phyloP scores from a whole-genome alignment of 1,140 invertebrate genomes.

The Coptotermes formosanus region DNA sequence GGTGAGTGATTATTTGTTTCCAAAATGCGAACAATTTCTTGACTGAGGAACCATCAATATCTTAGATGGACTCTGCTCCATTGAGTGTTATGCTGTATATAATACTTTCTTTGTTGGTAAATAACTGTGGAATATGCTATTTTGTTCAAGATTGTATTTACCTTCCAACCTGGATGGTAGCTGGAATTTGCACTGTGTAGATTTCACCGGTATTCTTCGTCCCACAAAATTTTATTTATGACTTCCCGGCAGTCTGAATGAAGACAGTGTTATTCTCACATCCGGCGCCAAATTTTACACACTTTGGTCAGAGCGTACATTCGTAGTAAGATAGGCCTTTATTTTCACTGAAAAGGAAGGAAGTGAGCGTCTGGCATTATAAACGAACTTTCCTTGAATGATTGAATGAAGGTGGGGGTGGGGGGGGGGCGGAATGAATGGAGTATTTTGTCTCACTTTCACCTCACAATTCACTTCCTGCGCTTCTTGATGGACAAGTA shows the following conservation, averaged over 20 bases:
- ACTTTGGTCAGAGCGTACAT: background rate
- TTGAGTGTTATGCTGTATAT: no score
- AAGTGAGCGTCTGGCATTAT: background rate
- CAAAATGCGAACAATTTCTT: no score
- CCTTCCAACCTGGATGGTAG: no score
- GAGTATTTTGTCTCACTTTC: background rate
- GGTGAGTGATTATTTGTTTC: no score
- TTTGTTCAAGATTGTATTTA: no score
- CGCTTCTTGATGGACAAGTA: background rate
- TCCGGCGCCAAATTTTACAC: background rate
- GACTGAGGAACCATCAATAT: no score
- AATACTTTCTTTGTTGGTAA: no score
- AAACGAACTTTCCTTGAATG: background rate
- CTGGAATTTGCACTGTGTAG: background rate
- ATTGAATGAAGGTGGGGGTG: background rate
- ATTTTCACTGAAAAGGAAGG: background rate
- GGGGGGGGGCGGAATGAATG: background rate
- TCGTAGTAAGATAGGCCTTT: background rate
- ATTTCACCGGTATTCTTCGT: background rate
- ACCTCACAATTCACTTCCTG: background rate
- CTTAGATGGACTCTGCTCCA: no score
- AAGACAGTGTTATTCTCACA: background rate
- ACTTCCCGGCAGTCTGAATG: background rate
- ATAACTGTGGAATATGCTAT: no score
- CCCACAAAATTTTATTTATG: background rate